Percentiles rank a stretch among this genome's conserved stretches.
Evolutionary conservation across 1,140 invertebrate genomes (phyloP).

Genomic region (Drosophila prosaltans): DNA sequence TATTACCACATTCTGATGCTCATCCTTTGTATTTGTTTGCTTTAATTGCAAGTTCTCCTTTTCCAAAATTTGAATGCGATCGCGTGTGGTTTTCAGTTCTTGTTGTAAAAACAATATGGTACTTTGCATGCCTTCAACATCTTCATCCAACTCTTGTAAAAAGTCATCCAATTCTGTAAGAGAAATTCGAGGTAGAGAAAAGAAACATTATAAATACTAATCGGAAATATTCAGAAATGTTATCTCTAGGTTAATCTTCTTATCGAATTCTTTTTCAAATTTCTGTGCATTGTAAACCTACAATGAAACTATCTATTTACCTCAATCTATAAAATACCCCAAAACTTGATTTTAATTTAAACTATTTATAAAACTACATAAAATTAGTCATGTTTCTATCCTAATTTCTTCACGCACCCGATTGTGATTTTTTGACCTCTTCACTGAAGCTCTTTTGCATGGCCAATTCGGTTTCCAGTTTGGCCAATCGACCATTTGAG

Average conservation of each 20-base stretch:
- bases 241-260: too few species aligned
- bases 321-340: too few species aligned
- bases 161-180: constrained; percentile 95
- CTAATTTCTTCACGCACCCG: constrained; percentile 86
- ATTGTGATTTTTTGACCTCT: constrained; percentile 98
- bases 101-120: constrained; percentile 97
- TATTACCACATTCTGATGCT: constrained; percentile 14
- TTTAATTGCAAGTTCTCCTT: constrained; percentile 70
- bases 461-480: constrained; percentile 97
- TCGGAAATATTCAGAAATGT: too few species aligned
- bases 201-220: background rate
- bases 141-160: constrained; percentile 97
- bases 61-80: constrained; percentile 83
- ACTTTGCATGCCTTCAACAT: constrained; percentile 99
- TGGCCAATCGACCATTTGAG: constrained; percentile 96
- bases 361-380: too few species aligned
- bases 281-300: too few species aligned
- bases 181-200: background rate
- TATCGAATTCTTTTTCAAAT: too few species aligned
- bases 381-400: too few species aligned
- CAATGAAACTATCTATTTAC: too few species aligned
- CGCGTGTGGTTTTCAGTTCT: constrained; percentile 91
- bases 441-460: constrained; percentile 97
- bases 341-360: too few species aligned
- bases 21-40: constrained; percentile 36